Percentiles rank a stretch among this genome's conserved stretches.
Evolutionary conservation across 2,113 vertebrate genomes (phyloP).

Genomic region (Potamarius usumacintae): DNA sequence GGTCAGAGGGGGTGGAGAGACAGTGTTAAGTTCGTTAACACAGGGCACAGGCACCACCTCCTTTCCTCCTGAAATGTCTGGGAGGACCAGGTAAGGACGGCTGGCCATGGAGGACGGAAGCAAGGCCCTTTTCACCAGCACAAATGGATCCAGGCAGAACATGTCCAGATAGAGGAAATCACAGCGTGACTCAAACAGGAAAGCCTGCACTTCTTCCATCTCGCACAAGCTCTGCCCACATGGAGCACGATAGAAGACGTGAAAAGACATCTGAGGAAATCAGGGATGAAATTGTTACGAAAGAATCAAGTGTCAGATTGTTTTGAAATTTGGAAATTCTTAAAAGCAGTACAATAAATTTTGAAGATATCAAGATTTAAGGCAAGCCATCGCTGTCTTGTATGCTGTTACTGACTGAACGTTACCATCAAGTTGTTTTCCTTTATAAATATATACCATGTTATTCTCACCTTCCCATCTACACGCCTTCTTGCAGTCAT

Average conservation of each 20-base stretch:
- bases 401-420: not conserved
- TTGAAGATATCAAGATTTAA: not conserved
- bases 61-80: conserved; percentile 79
- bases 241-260: conserved; percentile 82
- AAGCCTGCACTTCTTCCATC: conserved; percentile 84
- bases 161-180: conserved; percentile 85
- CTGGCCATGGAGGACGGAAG: conserved; percentile 73
- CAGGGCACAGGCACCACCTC: conserved; percentile 83
- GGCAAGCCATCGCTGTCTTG: not conserved
- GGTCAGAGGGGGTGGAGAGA: conserved; percentile 75
- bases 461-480: conserved; percentile 73
- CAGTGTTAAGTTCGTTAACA: conserved; percentile 81
- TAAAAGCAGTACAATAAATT: not conserved
- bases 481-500: conserved; percentile 79
- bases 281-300: not conserved
- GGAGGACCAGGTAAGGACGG: conserved; percentile 79
- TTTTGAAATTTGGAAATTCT: not conserved
- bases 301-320: not conserved
- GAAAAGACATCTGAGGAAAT: conserved; percentile 73
- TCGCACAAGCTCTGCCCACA: conserved; percentile 80
- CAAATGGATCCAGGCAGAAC: conserved; percentile 86
- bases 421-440: not conserved
- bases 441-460: not conserved
- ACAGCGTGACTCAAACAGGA: conserved; percentile 80
- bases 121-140: conserved; percentile 72